phyloP scores from a whole-genome alignment of 2,797 vertebrate genomes.

The Poecilia picta region DNA sequence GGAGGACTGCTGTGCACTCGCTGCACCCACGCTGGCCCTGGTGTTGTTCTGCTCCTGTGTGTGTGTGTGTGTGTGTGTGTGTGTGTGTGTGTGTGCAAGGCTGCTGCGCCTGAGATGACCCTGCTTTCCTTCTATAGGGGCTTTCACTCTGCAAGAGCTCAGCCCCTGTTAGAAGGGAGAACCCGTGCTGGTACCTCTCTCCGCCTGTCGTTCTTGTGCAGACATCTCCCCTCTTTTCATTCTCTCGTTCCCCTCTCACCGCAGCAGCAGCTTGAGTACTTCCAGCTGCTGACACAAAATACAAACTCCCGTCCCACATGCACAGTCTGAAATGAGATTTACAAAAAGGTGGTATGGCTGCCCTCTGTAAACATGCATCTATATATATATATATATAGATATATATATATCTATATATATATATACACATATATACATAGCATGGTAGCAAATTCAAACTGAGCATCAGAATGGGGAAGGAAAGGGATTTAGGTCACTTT shows the following conservation, averaged over 20 bases:
- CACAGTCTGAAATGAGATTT: slow-evolving; percentile 51
- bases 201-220: slow-evolving; percentile 71
- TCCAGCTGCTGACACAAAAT: slow-evolving; percentile 86
- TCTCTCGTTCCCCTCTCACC: slow-evolving; percentile 52
- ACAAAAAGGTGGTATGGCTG: slow-evolving; percentile 54
- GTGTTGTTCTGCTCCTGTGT: slow-evolving; percentile 68
- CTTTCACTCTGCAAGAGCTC: slow-evolving; percentile 80
- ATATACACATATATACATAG: not conserved
- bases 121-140: slow-evolving; percentile 82
- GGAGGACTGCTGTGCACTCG: slow-evolving; percentile 73
- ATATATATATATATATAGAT: slow-evolving; percentile 25
- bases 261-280: slow-evolving; percentile 81
- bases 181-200: slow-evolving; percentile 76
- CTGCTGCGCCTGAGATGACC: slow-evolving; percentile 70
- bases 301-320: slow-evolving; percentile 71
- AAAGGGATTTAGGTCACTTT: not conserved
- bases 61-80: slow-evolving; percentile 54
- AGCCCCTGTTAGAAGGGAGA: slow-evolving; percentile 73
- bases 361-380: slow-evolving; percentile 22
- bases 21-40: slow-evolving; percentile 76
- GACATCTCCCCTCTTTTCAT: slow-evolving; percentile 71
- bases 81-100: slow-evolving; percentile 57
- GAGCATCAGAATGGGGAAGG: not conserved
- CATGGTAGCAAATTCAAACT: not conserved
- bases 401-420: too few relatives aligned